Evolutionary conservation across 2,888 invertebrate species (phyloP).

Genomic region (Dexiosoma caninum): DNA sequence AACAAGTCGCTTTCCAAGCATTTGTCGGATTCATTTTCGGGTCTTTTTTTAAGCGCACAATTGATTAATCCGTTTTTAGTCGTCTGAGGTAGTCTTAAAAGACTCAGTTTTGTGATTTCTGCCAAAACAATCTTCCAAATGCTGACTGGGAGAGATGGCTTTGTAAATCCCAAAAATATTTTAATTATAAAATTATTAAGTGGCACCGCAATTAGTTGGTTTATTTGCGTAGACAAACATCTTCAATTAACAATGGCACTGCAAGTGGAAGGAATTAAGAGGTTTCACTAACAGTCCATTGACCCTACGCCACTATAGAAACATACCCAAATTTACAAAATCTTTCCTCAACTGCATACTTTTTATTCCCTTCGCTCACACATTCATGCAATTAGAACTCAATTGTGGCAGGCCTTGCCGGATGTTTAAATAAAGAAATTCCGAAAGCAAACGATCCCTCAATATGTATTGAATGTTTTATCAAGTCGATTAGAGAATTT

Average conservation of each 20-base stretch:
- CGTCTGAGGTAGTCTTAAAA: too few species aligned
- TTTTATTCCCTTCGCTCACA: background rate
- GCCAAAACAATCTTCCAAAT: too few species aligned
- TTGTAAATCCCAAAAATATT: background rate
- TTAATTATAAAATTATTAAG: background rate
- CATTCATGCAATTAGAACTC: constrained; percentile 57
- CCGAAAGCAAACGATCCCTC: too few species aligned
- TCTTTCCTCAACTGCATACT: constrained; percentile 1
- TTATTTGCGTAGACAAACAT: background rate
- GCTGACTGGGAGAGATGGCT: background rate
- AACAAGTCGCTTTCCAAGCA: too few species aligned
- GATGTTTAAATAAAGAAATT: too few species aligned
- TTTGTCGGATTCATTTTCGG: too few species aligned
- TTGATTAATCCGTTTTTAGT: too few species aligned
- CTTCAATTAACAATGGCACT: background rate
- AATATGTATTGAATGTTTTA: too few species aligned
- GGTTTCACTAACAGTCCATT: constrained; percentile 30
- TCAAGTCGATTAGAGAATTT: too few species aligned
- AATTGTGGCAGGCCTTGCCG: constrained; percentile 55
- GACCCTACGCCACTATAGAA: constrained; percentile 11
- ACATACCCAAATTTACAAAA: constrained; percentile 17
- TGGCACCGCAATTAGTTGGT: too few species aligned
- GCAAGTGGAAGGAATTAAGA: background rate
- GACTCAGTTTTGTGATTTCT: too few species aligned
- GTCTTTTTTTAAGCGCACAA: too few species aligned